A percentile compares a stretch with the other conserved stretches of the same genome.
Conservation (phyloP, 2,797 vertebrate species). For the Lepus oiostolus region DNA sequence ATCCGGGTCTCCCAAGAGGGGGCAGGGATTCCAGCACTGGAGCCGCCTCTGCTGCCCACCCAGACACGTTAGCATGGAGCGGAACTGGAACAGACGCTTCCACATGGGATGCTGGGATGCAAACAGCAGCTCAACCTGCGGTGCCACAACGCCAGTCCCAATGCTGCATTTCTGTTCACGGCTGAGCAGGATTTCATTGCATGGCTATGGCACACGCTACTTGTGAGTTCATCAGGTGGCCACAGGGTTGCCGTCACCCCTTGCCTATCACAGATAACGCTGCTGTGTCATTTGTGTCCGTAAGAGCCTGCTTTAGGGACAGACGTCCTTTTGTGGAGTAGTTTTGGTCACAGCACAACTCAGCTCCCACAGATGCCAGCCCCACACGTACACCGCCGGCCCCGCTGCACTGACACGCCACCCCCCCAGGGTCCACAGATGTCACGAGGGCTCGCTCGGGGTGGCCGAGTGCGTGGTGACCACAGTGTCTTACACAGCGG, state of each 20-base stretch:
- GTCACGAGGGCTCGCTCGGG: background rate
- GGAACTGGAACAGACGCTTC: too few species aligned
- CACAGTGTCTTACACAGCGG: accelerated
- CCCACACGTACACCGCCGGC: background rate
- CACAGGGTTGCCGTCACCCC: background rate
- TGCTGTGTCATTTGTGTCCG: background rate
- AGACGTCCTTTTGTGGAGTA: background rate
- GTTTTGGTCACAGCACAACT: background rate
- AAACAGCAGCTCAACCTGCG: too few species aligned
- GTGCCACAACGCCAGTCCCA: too few species aligned
- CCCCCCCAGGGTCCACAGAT: background rate
- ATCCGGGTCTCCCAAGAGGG: too few species aligned
- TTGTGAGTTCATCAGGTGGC: background rate
- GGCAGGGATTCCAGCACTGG: too few species aligned
- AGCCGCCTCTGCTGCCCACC: too few species aligned
- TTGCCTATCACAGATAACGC: background rate
- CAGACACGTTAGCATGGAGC: too few species aligned
- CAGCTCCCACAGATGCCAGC: too few species aligned
- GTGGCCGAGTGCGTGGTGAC: too few species aligned
- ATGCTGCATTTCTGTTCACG: too few species aligned
- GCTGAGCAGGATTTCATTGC: accelerated
- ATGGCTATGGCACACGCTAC: accelerated
- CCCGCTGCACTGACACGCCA: accelerated
- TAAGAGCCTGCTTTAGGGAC: background rate
- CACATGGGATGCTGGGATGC: too few species aligned